A percentile compares a stretch with the other conserved stretches of the same genome.
phyloP scores from a whole-genome alignment of 2,888 invertebrate species.

The Pinctada fucata region DNA sequence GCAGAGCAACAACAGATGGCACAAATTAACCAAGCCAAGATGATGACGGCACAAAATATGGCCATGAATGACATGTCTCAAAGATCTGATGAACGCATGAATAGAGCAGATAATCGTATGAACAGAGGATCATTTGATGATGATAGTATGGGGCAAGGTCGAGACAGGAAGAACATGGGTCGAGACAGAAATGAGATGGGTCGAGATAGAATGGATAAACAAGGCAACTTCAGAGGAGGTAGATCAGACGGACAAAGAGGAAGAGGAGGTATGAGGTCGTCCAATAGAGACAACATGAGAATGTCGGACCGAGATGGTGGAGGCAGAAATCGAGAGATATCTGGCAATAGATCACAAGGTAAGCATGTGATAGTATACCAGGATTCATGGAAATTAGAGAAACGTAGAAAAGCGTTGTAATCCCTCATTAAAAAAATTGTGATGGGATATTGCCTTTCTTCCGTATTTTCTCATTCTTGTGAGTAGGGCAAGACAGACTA shows the following conservation, averaged over 20 bases:
- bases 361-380: neutral
- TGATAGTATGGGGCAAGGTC: neutral
- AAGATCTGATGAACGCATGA: conserved; percentile 23
- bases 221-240: neutral
- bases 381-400: neutral
- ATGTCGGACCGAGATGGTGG: neutral
- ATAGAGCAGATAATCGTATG: neutral
- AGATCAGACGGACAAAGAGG: neutral
- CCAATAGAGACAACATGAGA: neutral
- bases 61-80: neutral
- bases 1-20: conserved; percentile 15
- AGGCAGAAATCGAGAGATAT: no score
- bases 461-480: no score
- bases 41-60: conserved; percentile 2
- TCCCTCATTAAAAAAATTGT: no score
- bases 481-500: no score
- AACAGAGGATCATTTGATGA: conserved; percentile 11
- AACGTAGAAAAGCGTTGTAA: neutral
- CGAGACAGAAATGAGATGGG: conserved; percentile 24
- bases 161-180: conserved; percentile 6
- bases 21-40: conserved; percentile 4
- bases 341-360: neutral
- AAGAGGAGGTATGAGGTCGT: neutral
- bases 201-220: conserved; percentile 14
- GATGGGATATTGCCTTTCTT: no score